These are phyloP conservation scores for Synchiropus splendidus DNA, from an alignment of 2,113 vertebrate genomes.

Conservation along the genomic window DNA sequence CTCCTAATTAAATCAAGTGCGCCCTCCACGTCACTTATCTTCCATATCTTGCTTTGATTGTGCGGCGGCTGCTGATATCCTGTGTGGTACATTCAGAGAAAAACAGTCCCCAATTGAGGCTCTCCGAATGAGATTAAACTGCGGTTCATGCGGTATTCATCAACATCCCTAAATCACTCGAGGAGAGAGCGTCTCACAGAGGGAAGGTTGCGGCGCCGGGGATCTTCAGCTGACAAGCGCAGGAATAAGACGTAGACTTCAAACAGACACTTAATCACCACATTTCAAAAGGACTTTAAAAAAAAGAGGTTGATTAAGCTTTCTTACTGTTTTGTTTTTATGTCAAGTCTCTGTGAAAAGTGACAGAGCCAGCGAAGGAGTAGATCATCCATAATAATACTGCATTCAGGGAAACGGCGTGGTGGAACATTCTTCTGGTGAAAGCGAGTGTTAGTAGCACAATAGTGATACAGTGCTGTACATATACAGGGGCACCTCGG, in stretches of 20 bases:
- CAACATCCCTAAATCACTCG: constrained; percentile 22
- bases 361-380: too few species aligned
- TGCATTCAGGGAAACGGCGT: too few species aligned
- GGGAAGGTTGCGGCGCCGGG: constrained; percentile 16
- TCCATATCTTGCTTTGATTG: constrained; percentile 50
- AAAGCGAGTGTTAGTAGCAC: too few species aligned
- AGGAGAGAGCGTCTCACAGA: constrained; percentile 21
- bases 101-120: constrained; percentile 22
- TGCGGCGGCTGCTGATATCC: constrained; percentile 28
- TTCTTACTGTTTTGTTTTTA: constrained; percentile 8
- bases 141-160: constrained; percentile 20
- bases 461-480: too few species aligned
- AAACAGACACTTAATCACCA: constrained; percentile 14
- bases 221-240: constrained; percentile 11
- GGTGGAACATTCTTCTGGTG: too few species aligned
- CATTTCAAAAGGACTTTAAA: constrained; percentile 17
- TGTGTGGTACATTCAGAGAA: constrained; percentile 27
- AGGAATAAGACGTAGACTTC: constrained; percentile 14
- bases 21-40: constrained; percentile 46
- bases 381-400: too few species aligned
- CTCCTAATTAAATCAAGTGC: constrained; percentile 58
- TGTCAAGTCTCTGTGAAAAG: too few species aligned
- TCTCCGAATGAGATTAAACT: constrained; percentile 40
- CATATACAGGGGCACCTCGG: too few species aligned
- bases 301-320: constrained; percentile 26